Evolutionary conservation across 2,888 invertebrate genomes (phyloP), one percentile per base, ranked within the genome.

Genomic region (Theretra japonica): DNA sequence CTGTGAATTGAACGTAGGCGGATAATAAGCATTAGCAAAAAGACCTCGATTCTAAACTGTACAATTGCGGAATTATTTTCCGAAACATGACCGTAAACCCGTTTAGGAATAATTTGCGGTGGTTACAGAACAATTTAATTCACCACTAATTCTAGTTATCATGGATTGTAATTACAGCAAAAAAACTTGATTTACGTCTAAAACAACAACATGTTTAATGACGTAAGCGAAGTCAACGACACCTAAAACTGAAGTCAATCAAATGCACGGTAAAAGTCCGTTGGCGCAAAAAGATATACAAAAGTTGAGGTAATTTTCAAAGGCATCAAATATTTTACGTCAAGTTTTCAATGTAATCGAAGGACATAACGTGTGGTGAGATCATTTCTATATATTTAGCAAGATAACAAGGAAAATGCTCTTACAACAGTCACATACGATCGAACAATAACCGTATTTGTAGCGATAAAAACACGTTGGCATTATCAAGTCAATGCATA

Each of bases 181-280:
- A 41, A 15, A 41, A 41, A 41, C 41, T 41, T 41, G 41, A 11
- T 41, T 11, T 41, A 41, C 11, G 11, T 11, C 41, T 11, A 41
- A 41, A 41, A 11, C 41, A 41, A 41, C 41, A 41, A 28, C 4
- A 28, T 8, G 6, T 17, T 21, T 30, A 21, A 58, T 77, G 77
- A 83, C 80, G 80, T 75, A 76, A 78, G 56, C 60, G 33, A 70
- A 75, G 82, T 83, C 83, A 82, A 75, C 77, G 82, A 82, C 85
- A 82, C 72, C 68, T 70, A 41, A 74, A 74, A 60, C 58, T n/a
- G 48, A 41, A 75, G 71, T 73, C 69, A 75, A 17, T 15, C 33
- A 69, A 68, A 71, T 56, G 70, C 59, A 28, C 30, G 69, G 69
- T 69, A 56, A 62, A 6, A 17, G 11, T 69, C 57, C 69, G 58